Conservation (phyloP, 1,140 invertebrate species). For the Diachasma alloeum region DNA sequence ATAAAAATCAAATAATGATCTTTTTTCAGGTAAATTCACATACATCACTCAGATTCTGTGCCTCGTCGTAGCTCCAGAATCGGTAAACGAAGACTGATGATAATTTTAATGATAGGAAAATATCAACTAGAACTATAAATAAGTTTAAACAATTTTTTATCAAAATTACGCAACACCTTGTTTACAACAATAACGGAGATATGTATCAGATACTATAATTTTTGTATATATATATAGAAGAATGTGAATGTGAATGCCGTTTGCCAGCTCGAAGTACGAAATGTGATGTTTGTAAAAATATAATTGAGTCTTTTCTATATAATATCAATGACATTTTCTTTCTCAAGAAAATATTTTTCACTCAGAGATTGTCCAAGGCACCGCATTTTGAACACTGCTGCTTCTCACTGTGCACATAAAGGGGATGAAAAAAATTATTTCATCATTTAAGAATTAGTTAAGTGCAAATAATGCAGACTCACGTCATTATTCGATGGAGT, state of each 20-base stretch:
- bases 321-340: not conserved
- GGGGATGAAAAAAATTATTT: not conserved
- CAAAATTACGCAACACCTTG: conserved; percentile 4
- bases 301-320: not conserved
- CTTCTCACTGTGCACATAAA: conserved; percentile 49
- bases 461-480: conserved; percentile 34
- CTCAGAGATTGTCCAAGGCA: not conserved
- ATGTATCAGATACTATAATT: not conserved
- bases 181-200: conserved; percentile 6
- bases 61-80: conserved; percentile 74
- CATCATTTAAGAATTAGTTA: not conserved
- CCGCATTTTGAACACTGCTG: conserved; percentile 52
- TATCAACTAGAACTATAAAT: not conserved
- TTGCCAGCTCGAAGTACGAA: not conserved
- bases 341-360: not conserved
- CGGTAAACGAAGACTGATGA: conserved; percentile 36
- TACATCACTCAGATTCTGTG: conserved; percentile 75
- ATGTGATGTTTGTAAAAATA: not conserved
- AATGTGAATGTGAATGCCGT: not conserved
- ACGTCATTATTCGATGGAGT: conserved; percentile 68
- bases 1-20: not conserved
- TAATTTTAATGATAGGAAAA: not conserved
- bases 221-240: not conserved
- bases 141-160: not conserved
- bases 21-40: conserved; percentile 72